Conservation (phyloP, 64 coral and sea anemone species). For the Platygyra sinensis region DNA sequence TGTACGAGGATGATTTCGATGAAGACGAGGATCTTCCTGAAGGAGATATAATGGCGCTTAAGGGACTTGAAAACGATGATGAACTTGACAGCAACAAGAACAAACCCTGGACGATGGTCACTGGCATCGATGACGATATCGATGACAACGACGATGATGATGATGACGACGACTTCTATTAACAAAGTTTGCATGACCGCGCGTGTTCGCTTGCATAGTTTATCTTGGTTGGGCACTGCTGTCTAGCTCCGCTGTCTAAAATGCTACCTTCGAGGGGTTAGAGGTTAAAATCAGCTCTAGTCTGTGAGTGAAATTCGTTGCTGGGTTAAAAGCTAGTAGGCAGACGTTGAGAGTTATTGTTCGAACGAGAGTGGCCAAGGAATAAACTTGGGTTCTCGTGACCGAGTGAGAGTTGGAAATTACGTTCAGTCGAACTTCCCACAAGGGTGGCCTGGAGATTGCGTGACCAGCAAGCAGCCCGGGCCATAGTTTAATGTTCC, state of each 20-base stretch:
- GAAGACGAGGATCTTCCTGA: conserved; percentile 81
- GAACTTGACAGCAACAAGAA: conserved; percentile 9
- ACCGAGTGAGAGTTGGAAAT: too few relatives aligned
- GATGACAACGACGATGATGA: conserved; percentile 46
- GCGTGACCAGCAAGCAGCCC: too few relatives aligned
- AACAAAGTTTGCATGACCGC: neutral
- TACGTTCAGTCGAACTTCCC: too few relatives aligned
- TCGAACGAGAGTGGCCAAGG: neutral
- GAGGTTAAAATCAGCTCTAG: neutral
- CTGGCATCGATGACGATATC: conserved; percentile 50
- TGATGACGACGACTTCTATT: conserved; percentile 30
- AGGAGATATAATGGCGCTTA: conserved; percentile 77
- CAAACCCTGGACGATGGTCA: conserved; percentile 81
- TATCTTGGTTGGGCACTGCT: neutral
- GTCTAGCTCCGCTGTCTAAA: neutral
- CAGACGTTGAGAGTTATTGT: neutral
- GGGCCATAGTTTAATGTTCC: too few relatives aligned
- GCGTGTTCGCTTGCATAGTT: neutral
- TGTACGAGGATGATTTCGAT: conserved; percentile 93
- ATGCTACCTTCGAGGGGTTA: neutral
- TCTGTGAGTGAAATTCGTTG: neutral
- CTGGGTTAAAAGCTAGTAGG: neutral
- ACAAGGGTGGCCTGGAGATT: too few relatives aligned
- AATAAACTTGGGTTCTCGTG: neutral
- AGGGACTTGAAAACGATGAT: conserved; percentile 53